Percentiles rank a stretch among this genome's conserved stretches.
phyloP scores from a whole-genome alignment of 2,113 vertebrate species.

The Pitta sordida region DNA sequence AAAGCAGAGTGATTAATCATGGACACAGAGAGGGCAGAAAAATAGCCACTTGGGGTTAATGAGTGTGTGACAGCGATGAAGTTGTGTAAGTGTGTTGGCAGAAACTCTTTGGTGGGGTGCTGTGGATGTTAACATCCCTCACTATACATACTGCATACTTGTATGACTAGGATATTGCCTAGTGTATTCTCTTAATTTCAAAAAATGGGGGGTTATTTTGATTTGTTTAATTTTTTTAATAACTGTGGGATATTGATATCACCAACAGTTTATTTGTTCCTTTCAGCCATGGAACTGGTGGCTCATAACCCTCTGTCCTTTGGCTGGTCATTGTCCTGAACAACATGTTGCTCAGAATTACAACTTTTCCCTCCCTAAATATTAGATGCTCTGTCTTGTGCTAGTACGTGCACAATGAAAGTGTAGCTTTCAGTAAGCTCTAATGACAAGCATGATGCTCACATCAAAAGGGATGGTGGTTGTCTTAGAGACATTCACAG shows the following conservation, averaged over 20 bases:
- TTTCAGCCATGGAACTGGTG: accelerated
- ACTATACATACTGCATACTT: not conserved
- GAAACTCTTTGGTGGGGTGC: not conserved
- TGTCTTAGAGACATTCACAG: not conserved
- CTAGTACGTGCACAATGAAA: not conserved
- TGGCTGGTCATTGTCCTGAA: not conserved
- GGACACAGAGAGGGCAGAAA: not conserved
- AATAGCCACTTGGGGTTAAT: accelerated
- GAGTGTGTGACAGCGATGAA: not conserved
- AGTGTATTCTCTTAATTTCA: not conserved
- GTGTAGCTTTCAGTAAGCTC: not conserved
- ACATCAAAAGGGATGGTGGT: not conserved
- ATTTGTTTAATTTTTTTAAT: not conserved
- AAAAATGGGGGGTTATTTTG: accelerated
- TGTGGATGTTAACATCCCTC: not conserved
- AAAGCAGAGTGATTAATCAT: not conserved
- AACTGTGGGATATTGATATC: not conserved
- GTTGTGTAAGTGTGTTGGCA: not conserved
- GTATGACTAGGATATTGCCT: not conserved
- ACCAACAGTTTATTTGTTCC: not conserved
- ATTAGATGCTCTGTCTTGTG: not conserved
- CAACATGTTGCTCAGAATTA: not conserved
- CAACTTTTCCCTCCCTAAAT: not conserved
- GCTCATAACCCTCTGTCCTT: not conserved
- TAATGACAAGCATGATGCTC: not conserved